These are phyloP conservation scores for Pachycephus smyrnensis DNA, from an alignment of 2,888 invertebrate genomes.

Conservation along the genomic window DNA sequence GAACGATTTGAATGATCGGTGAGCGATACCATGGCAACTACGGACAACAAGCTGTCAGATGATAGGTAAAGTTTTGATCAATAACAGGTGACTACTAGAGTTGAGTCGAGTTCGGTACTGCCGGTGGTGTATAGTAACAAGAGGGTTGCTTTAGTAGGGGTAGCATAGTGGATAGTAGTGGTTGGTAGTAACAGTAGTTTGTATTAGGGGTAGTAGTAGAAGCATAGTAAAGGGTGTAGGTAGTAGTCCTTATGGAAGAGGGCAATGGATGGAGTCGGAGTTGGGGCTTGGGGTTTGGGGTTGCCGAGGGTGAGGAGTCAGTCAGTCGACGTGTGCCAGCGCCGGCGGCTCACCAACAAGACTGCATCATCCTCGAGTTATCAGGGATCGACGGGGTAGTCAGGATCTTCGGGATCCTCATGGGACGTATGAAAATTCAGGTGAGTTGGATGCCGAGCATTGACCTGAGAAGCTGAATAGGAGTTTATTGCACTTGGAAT, in stretches of 20 bases:
- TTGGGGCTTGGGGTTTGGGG: constrained; percentile 8
- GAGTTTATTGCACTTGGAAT: neutral
- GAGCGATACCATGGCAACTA: constrained; percentile 62
- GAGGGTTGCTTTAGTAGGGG: neutral
- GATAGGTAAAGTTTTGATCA: constrained; percentile 67
- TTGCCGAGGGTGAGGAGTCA: constrained; percentile 30
- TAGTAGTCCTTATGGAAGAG: constrained; percentile 41
- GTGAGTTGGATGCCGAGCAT: neutral
- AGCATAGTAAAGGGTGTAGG: constrained; percentile 2
- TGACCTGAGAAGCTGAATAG: neutral
- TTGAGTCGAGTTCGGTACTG: constrained; percentile 29
- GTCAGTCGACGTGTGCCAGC: constrained; percentile 59
- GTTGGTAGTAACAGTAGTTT: constrained; percentile 7
- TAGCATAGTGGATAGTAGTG: neutral
- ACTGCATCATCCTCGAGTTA: neutral
- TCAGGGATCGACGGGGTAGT: neutral
- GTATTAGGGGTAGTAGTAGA: constrained; percentile 37
- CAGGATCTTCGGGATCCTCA: constrained; percentile 1
- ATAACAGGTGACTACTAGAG: constrained; percentile 62
- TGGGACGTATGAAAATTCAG: neutral
- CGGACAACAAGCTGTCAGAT: constrained; percentile 67
- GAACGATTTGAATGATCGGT: constrained; percentile 61
- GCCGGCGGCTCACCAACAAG: constrained; percentile 39
- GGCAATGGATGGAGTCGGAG: constrained; percentile 40
- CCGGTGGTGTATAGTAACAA: constrained; percentile 8